Base-by-base conservation (phyloP, 2,888 invertebrate species). In the Caenorhabditis japonica region DNA sequence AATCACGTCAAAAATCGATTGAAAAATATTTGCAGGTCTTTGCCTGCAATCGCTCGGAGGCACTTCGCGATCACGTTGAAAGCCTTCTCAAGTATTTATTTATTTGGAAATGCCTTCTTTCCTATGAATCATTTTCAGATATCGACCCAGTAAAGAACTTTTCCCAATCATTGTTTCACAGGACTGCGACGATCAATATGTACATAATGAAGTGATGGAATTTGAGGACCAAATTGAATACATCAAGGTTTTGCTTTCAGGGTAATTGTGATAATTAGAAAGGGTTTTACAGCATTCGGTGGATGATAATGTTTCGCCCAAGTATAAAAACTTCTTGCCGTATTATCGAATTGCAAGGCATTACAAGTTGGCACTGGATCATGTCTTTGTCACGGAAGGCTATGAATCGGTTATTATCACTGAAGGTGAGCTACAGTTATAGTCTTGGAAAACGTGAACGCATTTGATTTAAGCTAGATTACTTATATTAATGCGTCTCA, bases 91-190 rank as follows among this genome's bases (percentile, higher is more conserved):
- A 92, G 89, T 93, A 13, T n/a, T n/a, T n/a, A n/a, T n/a, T n/a
- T n/a, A 38, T 3, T 17, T 38, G 8, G 23, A 23, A 19, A 34
- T 8, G 13, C 23, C n/a, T 30, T 27, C 13, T 17, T 1, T 15
- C 5, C 5, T 10, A 12, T 4, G 8, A 25, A 1, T 15, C 4
- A 46, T 27, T 34, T 52, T 36, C 38, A 64, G 62, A 17, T 33
- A 38, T 12, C 69, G 60, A 0, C 69, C 69, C 1, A 53, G 36
- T n/a, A 23, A 23, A 17, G 92, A 93, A 58, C 93, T 92, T 76
- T 97, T 97, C 90, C 99, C 97, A 4, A 95, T 99, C 62, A 93
- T 97, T 77, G 94, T 99, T 15, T 95, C 95, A 75, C 91, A 95
- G 92, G 99, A 99, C 88, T 99, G 99, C 88, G 93, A 93, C 19